These are phyloP conservation scores for Drosophila gaucha DNA, from an alignment of 2,888 invertebrate genomes.

Conservation along the genomic window DNA sequence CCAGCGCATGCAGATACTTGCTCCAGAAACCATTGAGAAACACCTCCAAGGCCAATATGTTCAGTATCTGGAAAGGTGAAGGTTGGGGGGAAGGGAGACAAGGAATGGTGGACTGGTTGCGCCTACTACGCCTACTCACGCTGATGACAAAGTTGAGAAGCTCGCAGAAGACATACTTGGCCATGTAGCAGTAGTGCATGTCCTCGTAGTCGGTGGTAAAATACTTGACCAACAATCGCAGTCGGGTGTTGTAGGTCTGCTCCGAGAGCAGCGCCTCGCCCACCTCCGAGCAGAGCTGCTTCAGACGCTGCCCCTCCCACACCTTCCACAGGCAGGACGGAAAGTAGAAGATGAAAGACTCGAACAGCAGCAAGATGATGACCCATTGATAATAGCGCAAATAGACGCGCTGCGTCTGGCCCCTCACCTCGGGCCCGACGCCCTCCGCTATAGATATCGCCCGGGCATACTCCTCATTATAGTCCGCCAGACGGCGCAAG, in stretches of 20 bases:
- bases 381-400: constrained; percentile 84
- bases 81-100: not conserved
- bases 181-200: constrained; percentile 86
- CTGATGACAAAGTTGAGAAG: constrained; percentile 90
- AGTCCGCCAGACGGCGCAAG: constrained; percentile 32
- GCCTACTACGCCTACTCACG: constrained; percentile 88
- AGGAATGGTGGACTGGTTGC: not conserved
- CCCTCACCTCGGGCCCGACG: constrained; percentile 67
- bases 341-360: constrained; percentile 81
- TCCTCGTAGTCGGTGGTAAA: constrained; percentile 81
- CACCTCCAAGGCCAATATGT: constrained; percentile 79
- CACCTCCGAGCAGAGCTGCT: constrained; percentile 82
- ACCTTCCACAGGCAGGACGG: constrained; percentile 84
- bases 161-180: constrained; percentile 90
- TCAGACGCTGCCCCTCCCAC: constrained; percentile 85
- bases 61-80: constrained; percentile 66
- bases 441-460: constrained; percentile 71
- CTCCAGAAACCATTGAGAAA: constrained; percentile 83
- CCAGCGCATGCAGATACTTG: constrained; percentile 79
- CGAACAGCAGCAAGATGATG: constrained; percentile 80
- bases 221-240: constrained; percentile 77
- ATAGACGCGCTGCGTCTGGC: constrained; percentile 76
- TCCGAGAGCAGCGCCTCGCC: constrained; percentile 78
- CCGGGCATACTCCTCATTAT: constrained; percentile 60
- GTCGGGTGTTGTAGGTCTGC: constrained; percentile 72